Conservation (phyloP, 2,888 invertebrate genomes). For the Rhynchonema sp. region DNA sequence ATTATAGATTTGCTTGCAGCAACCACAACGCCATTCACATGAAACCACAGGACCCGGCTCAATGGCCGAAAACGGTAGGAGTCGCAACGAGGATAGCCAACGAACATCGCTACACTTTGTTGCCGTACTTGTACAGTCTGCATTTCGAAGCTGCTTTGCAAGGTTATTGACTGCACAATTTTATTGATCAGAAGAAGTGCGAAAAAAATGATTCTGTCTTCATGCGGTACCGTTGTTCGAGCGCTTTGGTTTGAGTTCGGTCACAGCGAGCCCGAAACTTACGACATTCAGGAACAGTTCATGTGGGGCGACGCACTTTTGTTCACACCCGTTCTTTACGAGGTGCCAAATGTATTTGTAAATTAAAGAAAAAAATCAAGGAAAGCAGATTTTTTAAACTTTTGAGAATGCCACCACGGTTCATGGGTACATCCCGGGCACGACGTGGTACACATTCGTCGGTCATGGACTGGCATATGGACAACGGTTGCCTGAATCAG, state of each 20-base stretch:
- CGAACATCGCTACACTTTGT: background rate
- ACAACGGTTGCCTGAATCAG: background rate
- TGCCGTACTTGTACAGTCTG: background rate
- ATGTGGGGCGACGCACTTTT: slow-evolving; percentile 5
- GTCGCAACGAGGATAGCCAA: slow-evolving; percentile 3
- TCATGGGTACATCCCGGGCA: slow-evolving; percentile 28
- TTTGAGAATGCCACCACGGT: slow-evolving; percentile 7
- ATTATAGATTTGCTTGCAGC: slow-evolving; percentile 6
- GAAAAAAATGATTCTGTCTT: too few species aligned
- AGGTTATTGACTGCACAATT: too few species aligned
- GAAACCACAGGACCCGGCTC: slow-evolving; percentile 20
- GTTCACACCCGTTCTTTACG: slow-evolving; percentile 3
- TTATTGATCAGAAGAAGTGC: too few species aligned
- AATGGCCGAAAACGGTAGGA: slow-evolving; percentile 11
- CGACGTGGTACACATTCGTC: slow-evolving; percentile 23
- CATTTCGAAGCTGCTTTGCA: background rate
- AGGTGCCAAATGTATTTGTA: too few species aligned
- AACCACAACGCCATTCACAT: slow-evolving; percentile 20
- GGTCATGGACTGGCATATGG: background rate
- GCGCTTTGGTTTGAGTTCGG: slow-evolving; percentile 45
- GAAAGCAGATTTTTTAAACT: background rate
- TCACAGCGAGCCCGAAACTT: background rate
- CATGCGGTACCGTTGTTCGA: slow-evolving; percentile 20
- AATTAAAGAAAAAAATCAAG: background rate
- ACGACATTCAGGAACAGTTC: slow-evolving; percentile 4